phyloP scores from a whole-genome alignment of 2,113 vertebrate genomes.

The Sula dactylatra region DNA sequence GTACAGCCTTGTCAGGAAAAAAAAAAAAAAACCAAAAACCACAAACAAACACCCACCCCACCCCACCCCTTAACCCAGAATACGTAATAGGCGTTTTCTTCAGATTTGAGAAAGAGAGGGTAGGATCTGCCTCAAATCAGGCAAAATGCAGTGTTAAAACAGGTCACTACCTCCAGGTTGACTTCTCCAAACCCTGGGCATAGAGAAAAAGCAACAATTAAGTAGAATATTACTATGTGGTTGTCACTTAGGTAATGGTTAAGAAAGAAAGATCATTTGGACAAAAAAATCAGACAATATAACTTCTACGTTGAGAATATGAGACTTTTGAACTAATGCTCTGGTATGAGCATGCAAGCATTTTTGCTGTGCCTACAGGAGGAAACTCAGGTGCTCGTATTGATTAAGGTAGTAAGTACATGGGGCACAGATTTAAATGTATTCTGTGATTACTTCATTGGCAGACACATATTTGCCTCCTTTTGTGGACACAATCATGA shows the following conservation, averaged over 20 bases:
- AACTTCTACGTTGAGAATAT: neutral
- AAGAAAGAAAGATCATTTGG: neutral
- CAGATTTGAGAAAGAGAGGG: neutral
- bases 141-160: neutral
- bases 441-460: neutral
- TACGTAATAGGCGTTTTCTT: fast-evolving
- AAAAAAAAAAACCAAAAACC: neutral
- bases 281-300: neutral
- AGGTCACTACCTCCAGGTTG: neutral
- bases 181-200: neutral
- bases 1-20: too few relatives aligned
- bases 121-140: neutral
- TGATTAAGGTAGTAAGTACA: too few relatives aligned
- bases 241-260: fast-evolving
- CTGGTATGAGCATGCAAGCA: fast-evolving
- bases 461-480: neutral
- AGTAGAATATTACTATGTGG: neutral
- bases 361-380: neutral
- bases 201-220: fast-evolving
- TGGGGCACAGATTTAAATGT: neutral
- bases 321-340: neutral
- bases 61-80: neutral
- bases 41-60: neutral
- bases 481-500: neutral
- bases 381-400: neutral